Percentiles rank a stretch among this genome's conserved stretches.
Evolutionary conservation across 2,888 invertebrate species (phyloP).

Genomic region (Patella caerulea): DNA sequence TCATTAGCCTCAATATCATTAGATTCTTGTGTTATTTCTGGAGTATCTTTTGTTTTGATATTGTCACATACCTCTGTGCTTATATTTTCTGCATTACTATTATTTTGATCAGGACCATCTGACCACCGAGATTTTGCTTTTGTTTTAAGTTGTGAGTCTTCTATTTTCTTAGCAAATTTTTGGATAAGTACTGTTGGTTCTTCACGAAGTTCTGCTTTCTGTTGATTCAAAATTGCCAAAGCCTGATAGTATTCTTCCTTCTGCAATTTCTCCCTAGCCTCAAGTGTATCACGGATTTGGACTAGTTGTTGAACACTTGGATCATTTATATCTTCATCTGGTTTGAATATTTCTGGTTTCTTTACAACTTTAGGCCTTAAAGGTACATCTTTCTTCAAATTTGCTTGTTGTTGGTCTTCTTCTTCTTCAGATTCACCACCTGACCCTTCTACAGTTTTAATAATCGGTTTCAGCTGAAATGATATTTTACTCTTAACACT

Average conservation of each 20-base stretch:
- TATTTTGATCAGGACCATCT: neutral
- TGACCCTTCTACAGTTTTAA: slow-evolving; percentile 16
- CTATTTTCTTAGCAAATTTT: neutral
- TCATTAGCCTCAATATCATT: neutral
- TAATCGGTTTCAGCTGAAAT: slow-evolving; percentile 27
- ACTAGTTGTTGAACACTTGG: slow-evolving; percentile 1
- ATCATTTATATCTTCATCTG: slow-evolving; percentile 23
- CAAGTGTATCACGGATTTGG: slow-evolving; percentile 3
- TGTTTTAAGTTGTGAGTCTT: neutral
- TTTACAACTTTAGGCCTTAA: slow-evolving; percentile 40
- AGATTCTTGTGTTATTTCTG: slow-evolving; percentile 7
- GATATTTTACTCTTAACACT: slow-evolving; percentile 24
- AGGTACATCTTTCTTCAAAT: slow-evolving; percentile 15
- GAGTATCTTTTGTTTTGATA: slow-evolving; percentile 11
- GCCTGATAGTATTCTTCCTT: neutral
- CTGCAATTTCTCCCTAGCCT: slow-evolving; percentile 15
- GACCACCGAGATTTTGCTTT: neutral
- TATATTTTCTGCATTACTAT: neutral
- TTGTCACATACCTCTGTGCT: neutral
- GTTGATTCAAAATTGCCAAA: slow-evolving; percentile 6
- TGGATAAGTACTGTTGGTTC: neutral
- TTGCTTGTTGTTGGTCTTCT: neutral
- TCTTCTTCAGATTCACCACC: neutral
- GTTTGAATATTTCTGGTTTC: slow-evolving; percentile 39
- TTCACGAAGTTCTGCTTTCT: neutral